Evolutionary conservation across 2,113 vertebrate genomes (phyloP), one percentile per base, ranked within the genome.

Genomic region (Microtus pennsylvanicus): DNA sequence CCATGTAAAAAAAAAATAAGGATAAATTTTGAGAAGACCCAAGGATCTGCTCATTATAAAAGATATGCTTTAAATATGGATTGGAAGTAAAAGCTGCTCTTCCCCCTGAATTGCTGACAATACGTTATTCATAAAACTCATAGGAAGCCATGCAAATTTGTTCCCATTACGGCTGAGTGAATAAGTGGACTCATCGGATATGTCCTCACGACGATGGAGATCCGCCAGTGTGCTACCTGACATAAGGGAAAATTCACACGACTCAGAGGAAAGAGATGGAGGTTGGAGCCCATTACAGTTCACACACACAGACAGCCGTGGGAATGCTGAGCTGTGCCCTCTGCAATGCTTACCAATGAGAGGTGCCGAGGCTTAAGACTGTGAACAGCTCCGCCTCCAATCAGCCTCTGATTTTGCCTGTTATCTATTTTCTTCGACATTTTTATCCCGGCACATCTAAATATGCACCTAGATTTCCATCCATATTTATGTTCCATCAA

Each of bases 401-500:
- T 24, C 38, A 67, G 58, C 7, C 58, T 76, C 81, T 47, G 65
- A 61, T 86, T 91, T 77, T 55, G 26, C 72, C 47, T 52, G 2
- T n/a, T 35, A 63, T 58, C n/a, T 91, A 24, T 94, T 92, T 90
- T 42, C 14, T 81, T 38, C 19, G 26, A 22, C 58, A 22, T 3
- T 88, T 67, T 87, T 61, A 72, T 90, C 65, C 6, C n/a, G 9
- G 13, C 3, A 65, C 70, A 50, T 61, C 21, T 92, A 90, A 83
- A 61, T 24, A 70, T 33, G n/a, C 16, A 63, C 67, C 61, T 89
- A 19, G 28, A 42, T 86, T 90, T 94, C 65, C 80, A 90, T 86
- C 45, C n/a, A 81, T 58, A 81, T 92, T 87, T 95, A 58, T 94
- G 28, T 65, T 17, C 42, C 26, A 38, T 67, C 93, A 85, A 94